Evolutionary conservation across 2,113 vertebrate species (phyloP), one percentile per base, ranked within the genome.

Genomic region (Bufo bufo): DNA sequence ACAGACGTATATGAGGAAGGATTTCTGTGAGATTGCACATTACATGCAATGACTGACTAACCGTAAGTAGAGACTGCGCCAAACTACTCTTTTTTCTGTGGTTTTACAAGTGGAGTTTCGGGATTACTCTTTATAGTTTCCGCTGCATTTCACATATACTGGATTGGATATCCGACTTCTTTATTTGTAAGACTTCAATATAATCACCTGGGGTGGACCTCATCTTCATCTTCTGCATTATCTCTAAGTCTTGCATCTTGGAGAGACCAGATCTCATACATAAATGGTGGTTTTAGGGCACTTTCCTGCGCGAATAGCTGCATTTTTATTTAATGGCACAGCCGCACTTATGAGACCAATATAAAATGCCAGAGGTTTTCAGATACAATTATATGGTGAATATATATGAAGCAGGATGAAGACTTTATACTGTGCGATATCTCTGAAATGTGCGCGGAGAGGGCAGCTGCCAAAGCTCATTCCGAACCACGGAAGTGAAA

Each of bases 401-500:
- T 81, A 61, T 81, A 45, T 81, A 61, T 81, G 16, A 59, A 80
- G 78, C 56, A 80, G 54, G 59, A 81, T 19, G 14, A 58, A 81
- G 79, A 75, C 47, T 9, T 81, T 63, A 61, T 45, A 69, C 10
- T 50, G 16, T 69, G 61, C 58, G 52, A 13, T 63, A 83, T 65
- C 17, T 20, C 10, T 65, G 58, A 82, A n/a, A 82, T 65, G n/a
- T 65, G 58, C 80, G n/a, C 43, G 50, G 49, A 50, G 80, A 49
- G 58, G 58, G 63, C 23, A 12, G 47, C 43, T 69, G 81, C 81
- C 81, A 83, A 69, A 14, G 61, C n/a, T 83, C 43, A 69, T 66
- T 83, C 63, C 17, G 45, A 8, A 65, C 81, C 23, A 13, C 23
- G 45, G 33, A 69, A 23, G 81, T 23, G 45, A 69, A 69, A 61